These are phyloP conservation scores for Dicerorhinus sumatrensis DNA, from an alignment of 2,113 vertebrate species.

Conservation along the genomic window DNA sequence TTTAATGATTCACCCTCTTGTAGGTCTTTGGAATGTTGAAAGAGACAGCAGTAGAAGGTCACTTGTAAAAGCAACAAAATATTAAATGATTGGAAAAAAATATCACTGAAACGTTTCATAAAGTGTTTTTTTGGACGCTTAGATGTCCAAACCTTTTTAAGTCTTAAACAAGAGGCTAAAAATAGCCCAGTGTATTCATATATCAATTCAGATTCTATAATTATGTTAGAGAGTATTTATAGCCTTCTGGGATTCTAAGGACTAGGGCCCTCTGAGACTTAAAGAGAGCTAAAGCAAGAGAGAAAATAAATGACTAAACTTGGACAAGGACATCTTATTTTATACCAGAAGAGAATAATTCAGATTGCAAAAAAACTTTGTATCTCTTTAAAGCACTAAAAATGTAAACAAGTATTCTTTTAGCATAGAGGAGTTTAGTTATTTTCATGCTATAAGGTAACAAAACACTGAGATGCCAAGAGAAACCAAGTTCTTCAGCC, in stretches of 20 bases:
- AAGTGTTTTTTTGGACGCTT: not conserved
- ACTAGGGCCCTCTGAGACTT: slow-evolving; percentile 13
- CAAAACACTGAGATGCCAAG: not conserved
- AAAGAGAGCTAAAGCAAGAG: not conserved
- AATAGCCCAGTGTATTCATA: not conserved
- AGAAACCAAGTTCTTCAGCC: not conserved
- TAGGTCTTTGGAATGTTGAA: not conserved
- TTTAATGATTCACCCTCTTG: not conserved
- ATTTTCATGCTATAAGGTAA: not conserved
- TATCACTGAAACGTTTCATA: not conserved
- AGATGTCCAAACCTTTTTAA: not conserved
- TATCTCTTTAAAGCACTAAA: not conserved
- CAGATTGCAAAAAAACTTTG: not conserved
- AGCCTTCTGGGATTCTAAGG: slow-evolving; percentile 54
- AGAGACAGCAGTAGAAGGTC: not conserved
- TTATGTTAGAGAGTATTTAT: slow-evolving; percentile 15
- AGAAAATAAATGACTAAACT: not conserved
- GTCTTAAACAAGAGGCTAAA: slow-evolving; percentile 49
- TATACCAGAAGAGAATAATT: not conserved
- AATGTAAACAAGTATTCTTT: not conserved
- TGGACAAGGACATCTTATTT: not conserved
- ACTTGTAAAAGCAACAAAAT: not conserved
- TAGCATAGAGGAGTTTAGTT: not conserved
- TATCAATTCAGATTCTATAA: slow-evolving; percentile 27
- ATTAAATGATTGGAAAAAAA: not conserved